Conservation (phyloP, 2,888 invertebrate genomes). For the Belgica antarctica region DNA sequence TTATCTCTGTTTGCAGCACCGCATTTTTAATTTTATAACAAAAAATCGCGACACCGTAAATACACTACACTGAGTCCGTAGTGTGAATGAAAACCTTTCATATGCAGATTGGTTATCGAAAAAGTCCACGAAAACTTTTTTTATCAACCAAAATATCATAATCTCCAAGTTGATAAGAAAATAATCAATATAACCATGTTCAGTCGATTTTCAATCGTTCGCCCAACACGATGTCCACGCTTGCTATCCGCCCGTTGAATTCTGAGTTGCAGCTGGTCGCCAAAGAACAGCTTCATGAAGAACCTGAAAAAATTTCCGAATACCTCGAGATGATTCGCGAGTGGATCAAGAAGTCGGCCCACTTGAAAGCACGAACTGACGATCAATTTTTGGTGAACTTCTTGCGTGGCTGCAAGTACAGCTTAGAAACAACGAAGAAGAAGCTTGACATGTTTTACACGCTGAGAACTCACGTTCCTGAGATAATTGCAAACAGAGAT, state of each 20-base stretch:
- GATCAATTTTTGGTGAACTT: slow-evolving; percentile 56
- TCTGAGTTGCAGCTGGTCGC: slow-evolving; percentile 52
- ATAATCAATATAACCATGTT: no score
- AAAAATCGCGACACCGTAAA: no score
- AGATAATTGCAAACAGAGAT: slow-evolving; percentile 53
- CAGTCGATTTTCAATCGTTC: not conserved
- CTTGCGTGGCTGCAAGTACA: slow-evolving; percentile 56
- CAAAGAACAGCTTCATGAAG: slow-evolving; percentile 54
- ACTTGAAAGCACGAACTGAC: slow-evolving; percentile 53
- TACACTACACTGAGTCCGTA: no score
- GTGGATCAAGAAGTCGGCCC: slow-evolving; percentile 56
- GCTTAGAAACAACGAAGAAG: slow-evolving; percentile 55
- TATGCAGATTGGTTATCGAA: no score
- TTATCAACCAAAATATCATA: no score
- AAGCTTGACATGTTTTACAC: slow-evolving; percentile 57
- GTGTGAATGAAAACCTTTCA: no score
- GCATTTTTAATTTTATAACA: no score
- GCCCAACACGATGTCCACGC: not conserved
- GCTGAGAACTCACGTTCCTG: slow-evolving; percentile 57
- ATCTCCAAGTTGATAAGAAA: no score
- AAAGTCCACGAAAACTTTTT: no score
- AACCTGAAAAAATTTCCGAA: slow-evolving; percentile 50
- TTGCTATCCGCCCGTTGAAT: slow-evolving; percentile 48
- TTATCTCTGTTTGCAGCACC: no score
- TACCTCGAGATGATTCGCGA: slow-evolving; percentile 53